Percentiles rank a stretch among this genome's conserved stretches.
phyloP scores from a whole-genome alignment of 2,888 invertebrate genomes.

The Schizaphis graminum region DNA sequence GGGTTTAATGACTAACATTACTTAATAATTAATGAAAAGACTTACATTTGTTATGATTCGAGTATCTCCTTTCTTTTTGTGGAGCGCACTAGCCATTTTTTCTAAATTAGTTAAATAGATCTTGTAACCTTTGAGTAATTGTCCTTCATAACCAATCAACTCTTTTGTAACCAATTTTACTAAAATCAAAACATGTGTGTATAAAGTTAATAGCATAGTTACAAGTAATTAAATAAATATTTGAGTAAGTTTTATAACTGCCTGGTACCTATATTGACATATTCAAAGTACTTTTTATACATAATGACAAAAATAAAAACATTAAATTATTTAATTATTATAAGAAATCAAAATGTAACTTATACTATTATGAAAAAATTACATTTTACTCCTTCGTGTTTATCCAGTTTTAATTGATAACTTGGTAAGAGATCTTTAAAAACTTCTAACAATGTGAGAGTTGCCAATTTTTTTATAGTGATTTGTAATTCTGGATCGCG shows the following conservation, averaged over 20 bases:
- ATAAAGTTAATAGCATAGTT: neutral
- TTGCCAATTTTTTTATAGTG: slow-evolving; percentile 82
- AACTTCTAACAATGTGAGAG: slow-evolving; percentile 87
- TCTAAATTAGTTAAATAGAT: slow-evolving; percentile 88
- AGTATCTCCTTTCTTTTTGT: slow-evolving; percentile 77
- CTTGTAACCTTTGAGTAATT: slow-evolving; percentile 85
- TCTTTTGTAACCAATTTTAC: slow-evolving; percentile 92
- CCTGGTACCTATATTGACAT: neutral
- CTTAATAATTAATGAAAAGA: neutral
- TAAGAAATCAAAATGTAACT: neutral
- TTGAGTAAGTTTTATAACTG: neutral
- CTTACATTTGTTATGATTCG: slow-evolving; percentile 72
- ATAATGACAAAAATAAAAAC: neutral
- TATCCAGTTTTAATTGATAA: slow-evolving; percentile 81
- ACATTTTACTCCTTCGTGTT: slow-evolving; percentile 62
- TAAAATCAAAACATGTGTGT: slow-evolving; percentile 71
- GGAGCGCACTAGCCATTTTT: slow-evolving; percentile 76
- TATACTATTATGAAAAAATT: neutral
- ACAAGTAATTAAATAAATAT: neutral
- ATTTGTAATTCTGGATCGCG: slow-evolving; percentile 79
- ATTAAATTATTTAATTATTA: neutral
- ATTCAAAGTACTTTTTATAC: neutral
- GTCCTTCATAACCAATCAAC: slow-evolving; percentile 84
- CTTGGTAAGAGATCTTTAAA: slow-evolving; percentile 94
- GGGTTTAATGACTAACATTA: neutral